Evolutionary conservation across 2,888 invertebrate genomes (phyloP).

Genomic region (Luperina nickerlii): DNA sequence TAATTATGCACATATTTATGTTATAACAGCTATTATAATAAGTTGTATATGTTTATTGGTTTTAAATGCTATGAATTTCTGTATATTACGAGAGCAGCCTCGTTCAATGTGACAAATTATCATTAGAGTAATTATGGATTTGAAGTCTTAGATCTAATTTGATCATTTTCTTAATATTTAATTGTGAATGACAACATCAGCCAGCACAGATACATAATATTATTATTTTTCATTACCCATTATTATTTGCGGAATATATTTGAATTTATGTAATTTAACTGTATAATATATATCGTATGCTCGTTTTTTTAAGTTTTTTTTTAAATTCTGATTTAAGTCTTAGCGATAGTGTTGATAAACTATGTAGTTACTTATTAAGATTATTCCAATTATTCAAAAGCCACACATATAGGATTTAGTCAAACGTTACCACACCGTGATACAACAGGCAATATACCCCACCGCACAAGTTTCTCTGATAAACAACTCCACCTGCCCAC

Average conservation of each 20-base stretch:
- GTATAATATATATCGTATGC: too few relatives aligned
- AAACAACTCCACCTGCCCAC: conserved; percentile 31
- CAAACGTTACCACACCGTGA: conserved; percentile 11
- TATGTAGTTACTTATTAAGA: neutral
- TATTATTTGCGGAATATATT: too few relatives aligned
- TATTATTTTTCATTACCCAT: too few relatives aligned
- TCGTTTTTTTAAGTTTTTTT: neutral
- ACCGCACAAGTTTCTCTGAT: conserved; percentile 25
- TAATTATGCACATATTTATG: conserved; percentile 56
- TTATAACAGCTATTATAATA: conserved; percentile 31
- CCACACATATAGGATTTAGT: conserved; percentile 9
- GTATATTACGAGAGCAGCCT: conserved; percentile 5
- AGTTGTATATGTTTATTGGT: conserved; percentile 48
- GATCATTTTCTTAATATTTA: neutral
- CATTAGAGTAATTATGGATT: neutral
- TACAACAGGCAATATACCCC: conserved; percentile 10
- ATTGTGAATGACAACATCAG: neutral
- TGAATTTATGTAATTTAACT: too few relatives aligned
- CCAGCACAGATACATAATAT: neutral
- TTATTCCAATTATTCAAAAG: neutral
- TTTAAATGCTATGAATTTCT: conserved; percentile 11
- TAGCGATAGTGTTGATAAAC: neutral
- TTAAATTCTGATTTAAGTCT: neutral
- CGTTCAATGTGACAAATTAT: neutral
- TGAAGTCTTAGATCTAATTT: neutral